phyloP scores from a whole-genome alignment of 2,888 invertebrate genomes.

The Neoitamus cyanurus region DNA sequence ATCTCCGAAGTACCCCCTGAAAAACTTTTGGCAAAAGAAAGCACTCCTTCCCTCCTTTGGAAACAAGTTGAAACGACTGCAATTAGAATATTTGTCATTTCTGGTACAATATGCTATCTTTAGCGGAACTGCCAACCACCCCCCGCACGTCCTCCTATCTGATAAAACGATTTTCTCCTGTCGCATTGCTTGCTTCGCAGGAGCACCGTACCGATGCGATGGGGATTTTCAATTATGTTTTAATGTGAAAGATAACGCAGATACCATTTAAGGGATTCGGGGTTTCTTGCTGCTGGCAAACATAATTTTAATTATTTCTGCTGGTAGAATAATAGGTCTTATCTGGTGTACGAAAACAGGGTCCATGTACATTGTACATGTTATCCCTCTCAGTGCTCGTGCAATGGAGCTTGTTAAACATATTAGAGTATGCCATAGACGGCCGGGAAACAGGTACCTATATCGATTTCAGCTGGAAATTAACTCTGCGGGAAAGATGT shows the following conservation, averaged over 20 bases:
- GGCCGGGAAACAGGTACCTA: background rate
- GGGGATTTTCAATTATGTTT: slow-evolving; percentile 1
- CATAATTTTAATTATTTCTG: slow-evolving; percentile 5
- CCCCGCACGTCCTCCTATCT: background rate
- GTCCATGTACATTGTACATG: background rate
- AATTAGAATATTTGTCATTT: background rate
- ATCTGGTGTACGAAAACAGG: background rate
- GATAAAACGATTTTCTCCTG: background rate
- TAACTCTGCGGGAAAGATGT: background rate
- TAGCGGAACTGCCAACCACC: background rate
- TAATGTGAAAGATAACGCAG: slow-evolving; percentile 1
- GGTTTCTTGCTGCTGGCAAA: background rate
- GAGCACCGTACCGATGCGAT: background rate
- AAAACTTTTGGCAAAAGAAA: background rate
- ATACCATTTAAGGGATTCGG: background rate
- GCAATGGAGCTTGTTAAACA: background rate
- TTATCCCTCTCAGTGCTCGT: background rate
- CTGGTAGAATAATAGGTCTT: background rate
- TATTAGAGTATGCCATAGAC: background rate
- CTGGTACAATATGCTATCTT: background rate
- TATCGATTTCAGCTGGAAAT: background rate
- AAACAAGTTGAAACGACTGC: background rate
- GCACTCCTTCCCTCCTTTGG: background rate
- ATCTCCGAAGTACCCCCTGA: background rate
- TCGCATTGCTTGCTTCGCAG: background rate